Evolutionary conservation across 2,888 invertebrate genomes (phyloP).

Genomic region (Onthophagus sagittarius): DNA sequence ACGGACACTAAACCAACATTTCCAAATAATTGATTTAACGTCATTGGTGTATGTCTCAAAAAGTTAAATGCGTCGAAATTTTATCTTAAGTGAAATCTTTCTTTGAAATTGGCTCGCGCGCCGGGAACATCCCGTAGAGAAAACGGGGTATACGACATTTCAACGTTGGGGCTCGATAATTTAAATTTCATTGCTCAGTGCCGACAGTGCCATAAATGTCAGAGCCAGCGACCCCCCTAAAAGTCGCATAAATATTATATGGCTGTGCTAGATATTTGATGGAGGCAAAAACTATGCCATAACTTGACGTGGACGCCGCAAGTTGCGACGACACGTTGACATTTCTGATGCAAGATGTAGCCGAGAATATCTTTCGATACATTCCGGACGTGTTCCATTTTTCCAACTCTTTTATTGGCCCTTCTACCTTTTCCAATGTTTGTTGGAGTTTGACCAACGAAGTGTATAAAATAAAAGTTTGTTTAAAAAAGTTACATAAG

Average conservation of each 20-base stretch:
- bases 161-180: neutral
- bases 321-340: neutral
- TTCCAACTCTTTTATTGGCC: neutral
- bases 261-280: constrained; percentile 4
- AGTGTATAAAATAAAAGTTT: neutral
- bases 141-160: neutral
- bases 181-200: constrained; percentile 2
- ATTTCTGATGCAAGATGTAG: neutral
- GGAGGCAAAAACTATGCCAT: neutral
- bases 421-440: neutral
- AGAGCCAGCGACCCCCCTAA: constrained; percentile 5
- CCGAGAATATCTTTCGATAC: neutral
- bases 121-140: too few species aligned
- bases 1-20: neutral
- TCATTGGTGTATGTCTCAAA: too few species aligned
- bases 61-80: too few species aligned
- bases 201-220: constrained; percentile 8
- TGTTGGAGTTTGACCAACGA: neutral
- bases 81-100: too few species aligned
- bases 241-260: constrained; percentile 13
- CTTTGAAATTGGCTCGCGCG: too few species aligned
- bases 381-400: neutral
- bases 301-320: neutral
- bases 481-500: neutral
- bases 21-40: neutral